These are phyloP conservation scores for Eretmocerus hayati DNA, from an alignment of 2,888 invertebrate genomes.

Conservation along the genomic window DNA sequence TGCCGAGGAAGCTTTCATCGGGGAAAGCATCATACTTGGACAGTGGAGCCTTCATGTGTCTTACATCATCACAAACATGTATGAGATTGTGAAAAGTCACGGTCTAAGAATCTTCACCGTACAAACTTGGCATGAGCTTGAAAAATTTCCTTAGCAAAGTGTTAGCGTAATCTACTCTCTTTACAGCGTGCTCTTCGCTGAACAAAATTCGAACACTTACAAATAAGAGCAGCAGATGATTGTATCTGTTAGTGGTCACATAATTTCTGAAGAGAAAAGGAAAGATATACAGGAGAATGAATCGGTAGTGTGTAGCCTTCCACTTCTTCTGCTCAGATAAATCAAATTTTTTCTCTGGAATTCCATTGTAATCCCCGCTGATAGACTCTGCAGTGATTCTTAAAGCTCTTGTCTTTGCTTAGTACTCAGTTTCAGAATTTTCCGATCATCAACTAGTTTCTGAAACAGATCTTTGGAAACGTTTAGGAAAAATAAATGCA, in stretches of 20 bases:
- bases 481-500: constrained; percentile 24
- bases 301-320: constrained; percentile 28
- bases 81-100: constrained; percentile 21
- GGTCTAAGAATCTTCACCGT: constrained; percentile 14
- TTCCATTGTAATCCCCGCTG: constrained; percentile 21
- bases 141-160: background rate
- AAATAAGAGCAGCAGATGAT: constrained; percentile 22
- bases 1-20: constrained; percentile 13
- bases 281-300: constrained; percentile 23
- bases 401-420: background rate
- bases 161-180: background rate
- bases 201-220: constrained; percentile 21
- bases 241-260: constrained; percentile 10
- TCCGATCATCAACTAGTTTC: constrained; percentile 1
- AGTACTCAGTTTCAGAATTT: background rate
- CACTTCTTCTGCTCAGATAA: constrained; percentile 19
- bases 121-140: constrained; percentile 8
- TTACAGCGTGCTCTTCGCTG: constrained; percentile 8
- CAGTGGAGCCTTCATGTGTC: background rate
- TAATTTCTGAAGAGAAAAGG: constrained; percentile 14
- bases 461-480: constrained; percentile 15
- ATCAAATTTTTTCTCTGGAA: constrained; percentile 26
- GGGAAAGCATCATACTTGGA: constrained; percentile 13
- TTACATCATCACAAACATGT: constrained; percentile 19
- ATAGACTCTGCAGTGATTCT: constrained; percentile 9